Conservation (phyloP, 2,888 invertebrate genomes). For the Cryptus viduatorius region DNA sequence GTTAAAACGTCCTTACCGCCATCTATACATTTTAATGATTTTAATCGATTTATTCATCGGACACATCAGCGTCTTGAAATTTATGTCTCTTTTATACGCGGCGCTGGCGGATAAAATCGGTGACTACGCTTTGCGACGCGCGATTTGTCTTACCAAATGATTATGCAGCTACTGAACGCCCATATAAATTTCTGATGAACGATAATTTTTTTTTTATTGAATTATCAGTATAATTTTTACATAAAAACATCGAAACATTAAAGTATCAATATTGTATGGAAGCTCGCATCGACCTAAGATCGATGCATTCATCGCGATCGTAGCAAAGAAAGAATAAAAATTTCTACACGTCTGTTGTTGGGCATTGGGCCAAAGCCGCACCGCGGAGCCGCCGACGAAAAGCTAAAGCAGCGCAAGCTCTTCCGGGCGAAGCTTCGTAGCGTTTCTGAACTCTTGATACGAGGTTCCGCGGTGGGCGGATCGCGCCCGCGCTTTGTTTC, state of each 20-base stretch:
- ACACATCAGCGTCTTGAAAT: conserved; percentile 20
- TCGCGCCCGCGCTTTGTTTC: conserved; percentile 73
- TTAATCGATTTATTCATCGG: conserved; percentile 10
- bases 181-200: background rate
- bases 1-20: conserved; percentile 17
- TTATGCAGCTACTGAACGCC: background rate
- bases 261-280: background rate
- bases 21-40: background rate
- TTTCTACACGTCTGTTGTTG: conserved; percentile 2
- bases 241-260: no score
- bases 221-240: background rate
- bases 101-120: background rate
- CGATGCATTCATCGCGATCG: background rate
- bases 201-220: background rate
- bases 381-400: background rate
- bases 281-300: background rate
- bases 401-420: conserved; percentile 29
- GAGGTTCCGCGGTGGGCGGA: conserved; percentile 70
- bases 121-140: background rate
- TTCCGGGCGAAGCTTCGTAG: conserved; percentile 30
- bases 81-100: conserved; percentile 19
- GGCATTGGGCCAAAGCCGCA: conserved; percentile 9
- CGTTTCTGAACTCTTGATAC: conserved; percentile 69
- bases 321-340: background rate
- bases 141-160: background rate